Conservation (phyloP, 2,797 vertebrate genomes). For the Novumbra hubbsi region DNA sequence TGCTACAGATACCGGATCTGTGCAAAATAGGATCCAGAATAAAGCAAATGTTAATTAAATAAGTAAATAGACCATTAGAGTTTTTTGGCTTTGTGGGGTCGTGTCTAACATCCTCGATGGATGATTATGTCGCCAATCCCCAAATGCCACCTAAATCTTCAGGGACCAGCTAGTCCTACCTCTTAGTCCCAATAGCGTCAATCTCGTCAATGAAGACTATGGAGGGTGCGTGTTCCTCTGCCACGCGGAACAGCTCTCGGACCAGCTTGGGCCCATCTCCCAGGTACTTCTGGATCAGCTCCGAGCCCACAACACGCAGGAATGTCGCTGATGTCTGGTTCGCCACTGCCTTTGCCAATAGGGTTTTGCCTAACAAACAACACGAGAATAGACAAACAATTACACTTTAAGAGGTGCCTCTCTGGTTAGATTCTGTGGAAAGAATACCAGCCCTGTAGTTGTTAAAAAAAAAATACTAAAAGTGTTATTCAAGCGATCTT, state of each 20-base stretch:
- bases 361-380: conserved; percentile 84
- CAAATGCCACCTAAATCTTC: neutral
- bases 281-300: conserved; percentile 96
- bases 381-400: neutral
- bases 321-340: conserved; percentile 98
- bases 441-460: neutral
- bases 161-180: conserved; percentile 63
- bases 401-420: neutral
- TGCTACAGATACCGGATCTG: no score
- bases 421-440: neutral
- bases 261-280: conserved; percentile 92
- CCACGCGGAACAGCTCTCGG: conserved; percentile 91
- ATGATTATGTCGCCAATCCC: no score
- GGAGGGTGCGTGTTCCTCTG: conserved; percentile 91
- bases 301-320: conserved; percentile 92
- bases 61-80: no score
- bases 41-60: no score
- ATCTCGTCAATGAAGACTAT: conserved; percentile 98
- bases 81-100: no score
- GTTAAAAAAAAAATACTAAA: neutral
- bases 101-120: no score
- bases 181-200: conserved; percentile 96
- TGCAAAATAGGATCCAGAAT: no score
- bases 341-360: conserved; percentile 95
- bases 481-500: neutral